phyloP scores from a whole-genome alignment of 2,888 invertebrate genomes.

The Yponomeuta plumbellus region DNA sequence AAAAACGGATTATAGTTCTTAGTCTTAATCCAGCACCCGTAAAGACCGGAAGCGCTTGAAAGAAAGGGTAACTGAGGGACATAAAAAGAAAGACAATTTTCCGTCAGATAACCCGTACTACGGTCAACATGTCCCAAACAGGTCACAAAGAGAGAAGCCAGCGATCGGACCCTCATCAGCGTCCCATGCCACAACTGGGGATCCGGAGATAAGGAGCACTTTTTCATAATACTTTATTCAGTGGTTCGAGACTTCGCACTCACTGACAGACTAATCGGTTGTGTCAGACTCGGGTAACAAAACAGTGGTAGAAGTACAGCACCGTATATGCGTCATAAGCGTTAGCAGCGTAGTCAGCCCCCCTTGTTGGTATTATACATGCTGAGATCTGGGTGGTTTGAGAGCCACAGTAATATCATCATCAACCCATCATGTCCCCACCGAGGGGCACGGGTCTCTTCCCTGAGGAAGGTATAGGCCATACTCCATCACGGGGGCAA shows the following conservation, averaged over 20 bases:
- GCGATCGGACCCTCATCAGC: conserved; percentile 64
- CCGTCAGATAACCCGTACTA: background rate
- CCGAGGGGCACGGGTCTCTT: too few species aligned
- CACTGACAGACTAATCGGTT: conserved; percentile 71
- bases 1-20: background rate
- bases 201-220: conserved; percentile 65
- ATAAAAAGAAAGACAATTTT: background rate
- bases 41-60: background rate
- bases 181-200: conserved; percentile 36
- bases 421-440: too few species aligned
- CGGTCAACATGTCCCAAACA: conserved; percentile 8
- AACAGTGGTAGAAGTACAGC: background rate
- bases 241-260: conserved; percentile 54
- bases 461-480: too few species aligned
- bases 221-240: conserved; percentile 76
- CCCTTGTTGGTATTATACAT: too few species aligned
- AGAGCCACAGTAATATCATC: too few species aligned
- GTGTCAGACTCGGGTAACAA: conserved; percentile 40
- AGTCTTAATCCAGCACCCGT: background rate
- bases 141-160: conserved; percentile 27
- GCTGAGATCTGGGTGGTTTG: too few species aligned
- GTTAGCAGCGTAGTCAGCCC: too few species aligned
- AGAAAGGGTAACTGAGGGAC: background rate
- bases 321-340: too few species aligned
- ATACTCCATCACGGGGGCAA: too few species aligned